Evolutionary conservation across 2,888 invertebrate species (phyloP), one percentile per base, ranked within the genome.

Genomic region (Mythimna ferrago): DNA sequence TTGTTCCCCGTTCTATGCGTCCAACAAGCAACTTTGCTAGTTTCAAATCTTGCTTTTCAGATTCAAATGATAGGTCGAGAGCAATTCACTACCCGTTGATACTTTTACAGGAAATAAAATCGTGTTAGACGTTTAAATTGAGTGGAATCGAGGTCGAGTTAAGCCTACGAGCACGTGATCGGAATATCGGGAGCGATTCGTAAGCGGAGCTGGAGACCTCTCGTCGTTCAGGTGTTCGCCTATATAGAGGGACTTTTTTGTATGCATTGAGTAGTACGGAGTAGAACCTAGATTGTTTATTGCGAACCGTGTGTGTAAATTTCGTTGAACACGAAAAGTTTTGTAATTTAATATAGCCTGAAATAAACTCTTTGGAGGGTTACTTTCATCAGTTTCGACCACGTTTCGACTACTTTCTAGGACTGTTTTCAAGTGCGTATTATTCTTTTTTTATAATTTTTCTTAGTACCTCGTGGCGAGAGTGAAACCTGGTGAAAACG

Each of bases 61-160:
- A 73, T 81, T 81, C 71, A 58, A 73, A 76, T 76, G 77, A 79
- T 57, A 66, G 63, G 71, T 66, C 65, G 66, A 63, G 73, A 75
- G 81, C 73, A 68, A 71, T 83, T 81, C 71, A 80, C 75, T 86
- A 70, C 78, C 83, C 74, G 80, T 76, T 82, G 83, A 87, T 86
- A 87, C 86, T 84, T 88, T 85, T 79, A 86, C 83, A 81, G 83
- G 80, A 85, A 88, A 89, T 88, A 89, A 92, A 91, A 90, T 89
- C 83, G 86, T 87, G 88, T 90, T 86, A 89, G 88, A 86, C 86
- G 87, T 89, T 90, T 86, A 88, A 89, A 89, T 91, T 87, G 89
- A 90, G 90, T 89, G 85, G 88, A 90, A 91, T 92, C 88, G 88
- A 89, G 90, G 90, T 87, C 89, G 87, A 89, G 88, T 90, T 83